phyloP scores from a whole-genome alignment of 2,888 invertebrate species.

The Melolontha melolontha region DNA sequence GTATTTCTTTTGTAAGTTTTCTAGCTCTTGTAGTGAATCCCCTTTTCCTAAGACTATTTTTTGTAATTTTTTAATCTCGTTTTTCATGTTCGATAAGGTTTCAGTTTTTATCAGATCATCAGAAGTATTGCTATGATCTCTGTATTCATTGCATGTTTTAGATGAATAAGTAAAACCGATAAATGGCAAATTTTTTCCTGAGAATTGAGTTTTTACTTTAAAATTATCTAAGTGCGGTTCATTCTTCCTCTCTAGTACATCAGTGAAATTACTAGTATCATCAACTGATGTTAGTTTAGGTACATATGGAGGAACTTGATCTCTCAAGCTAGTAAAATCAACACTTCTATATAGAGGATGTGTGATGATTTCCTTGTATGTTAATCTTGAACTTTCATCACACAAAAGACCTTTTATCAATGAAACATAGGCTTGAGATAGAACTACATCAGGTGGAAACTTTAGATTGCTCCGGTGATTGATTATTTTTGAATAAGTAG shows the following conservation, averaged over 20 bases:
- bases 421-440: slow-evolving; percentile 67
- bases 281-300: slow-evolving; percentile 80
- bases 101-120: slow-evolving; percentile 36
- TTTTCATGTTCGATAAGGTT: slow-evolving; percentile 65
- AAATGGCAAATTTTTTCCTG: slow-evolving; percentile 83
- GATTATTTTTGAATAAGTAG: slow-evolving; percentile 74
- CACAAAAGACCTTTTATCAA: slow-evolving; percentile 72
- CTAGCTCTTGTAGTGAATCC: slow-evolving; percentile 63
- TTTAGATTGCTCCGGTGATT: slow-evolving; percentile 63
- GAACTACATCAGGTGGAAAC: slow-evolving; percentile 66
- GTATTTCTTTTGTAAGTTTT: slow-evolving; percentile 62
- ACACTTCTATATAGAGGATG: slow-evolving; percentile 71
- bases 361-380: slow-evolving; percentile 68
- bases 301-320: slow-evolving; percentile 83
- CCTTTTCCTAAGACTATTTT: slow-evolving; percentile 68
- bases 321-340: slow-evolving; percentile 70
- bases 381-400: slow-evolving; percentile 64
- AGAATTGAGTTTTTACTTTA: slow-evolving; percentile 73
- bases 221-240: slow-evolving; percentile 72
- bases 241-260: slow-evolving; percentile 68
- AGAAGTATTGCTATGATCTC: slow-evolving; percentile 31
- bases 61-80: slow-evolving; percentile 72
- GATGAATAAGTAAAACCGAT: slow-evolving; percentile 73
- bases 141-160: slow-evolving; percentile 43
- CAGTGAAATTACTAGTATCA: slow-evolving; percentile 81